A percentile compares a stretch with the other conserved stretches of the same genome.
phyloP scores from a whole-genome alignment of 2,113 vertebrate genomes.

The Hippocampus abdominalis region DNA sequence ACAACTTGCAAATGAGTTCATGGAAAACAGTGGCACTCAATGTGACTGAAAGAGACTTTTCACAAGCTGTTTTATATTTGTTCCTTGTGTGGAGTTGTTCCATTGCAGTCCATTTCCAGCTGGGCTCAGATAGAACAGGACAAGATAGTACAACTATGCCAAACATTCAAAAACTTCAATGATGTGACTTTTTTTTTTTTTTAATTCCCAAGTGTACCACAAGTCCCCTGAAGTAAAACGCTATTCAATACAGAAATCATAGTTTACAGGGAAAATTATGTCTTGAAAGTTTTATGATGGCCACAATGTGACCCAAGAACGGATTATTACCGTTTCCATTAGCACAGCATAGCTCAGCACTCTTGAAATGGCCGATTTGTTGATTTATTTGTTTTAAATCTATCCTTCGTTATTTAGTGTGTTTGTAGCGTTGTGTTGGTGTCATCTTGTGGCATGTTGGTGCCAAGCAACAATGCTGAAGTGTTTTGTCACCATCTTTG shows the following conservation, averaged over 20 bases:
- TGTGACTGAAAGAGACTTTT: neutral
- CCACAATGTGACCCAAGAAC: too few species aligned
- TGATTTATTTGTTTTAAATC: too few species aligned
- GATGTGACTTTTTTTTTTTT: neutral
- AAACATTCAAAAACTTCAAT: neutral
- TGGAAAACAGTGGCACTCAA: neutral
- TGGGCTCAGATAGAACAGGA: neutral
- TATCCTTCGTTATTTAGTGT: too few species aligned
- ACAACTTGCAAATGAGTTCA: neutral
- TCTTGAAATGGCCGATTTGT: too few species aligned
- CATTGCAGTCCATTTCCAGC: neutral
- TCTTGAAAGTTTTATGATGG: neutral
- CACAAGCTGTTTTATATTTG: neutral
- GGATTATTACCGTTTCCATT: too few species aligned
- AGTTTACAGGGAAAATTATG: neutral
- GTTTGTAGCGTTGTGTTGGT: too few species aligned
- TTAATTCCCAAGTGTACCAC: neutral
- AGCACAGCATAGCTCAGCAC: too few species aligned
- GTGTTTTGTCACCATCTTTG: neutral
- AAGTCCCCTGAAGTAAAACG: neutral
- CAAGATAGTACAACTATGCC: neutral
- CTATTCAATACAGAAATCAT: neutral
- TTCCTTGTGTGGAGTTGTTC: conserved; percentile 1
- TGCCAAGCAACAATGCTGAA: neutral
- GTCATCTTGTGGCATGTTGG: too few species aligned